Percentiles rank a stretch among this genome's conserved stretches.
phyloP scores from a whole-genome alignment of 2,797 vertebrate genomes.

The Rachycentron canadum region DNA sequence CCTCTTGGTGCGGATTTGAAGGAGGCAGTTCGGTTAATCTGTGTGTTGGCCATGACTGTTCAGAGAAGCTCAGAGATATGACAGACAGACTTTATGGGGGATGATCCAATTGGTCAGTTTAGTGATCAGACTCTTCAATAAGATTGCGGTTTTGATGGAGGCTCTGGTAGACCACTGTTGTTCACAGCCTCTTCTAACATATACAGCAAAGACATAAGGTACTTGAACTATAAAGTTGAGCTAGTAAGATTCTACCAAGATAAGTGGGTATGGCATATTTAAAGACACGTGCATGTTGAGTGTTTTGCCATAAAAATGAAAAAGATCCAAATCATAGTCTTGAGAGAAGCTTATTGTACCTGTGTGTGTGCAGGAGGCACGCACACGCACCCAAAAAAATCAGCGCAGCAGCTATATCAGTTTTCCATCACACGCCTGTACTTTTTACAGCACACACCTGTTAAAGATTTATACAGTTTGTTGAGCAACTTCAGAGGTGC shows the following conservation, averaged over 20 bases:
- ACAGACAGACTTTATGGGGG: conserved; percentile 35
- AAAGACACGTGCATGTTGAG: background rate
- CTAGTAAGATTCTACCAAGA: background rate
- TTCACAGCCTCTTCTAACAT: background rate
- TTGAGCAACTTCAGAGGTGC: conserved; percentile 22
- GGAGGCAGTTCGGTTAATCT: conserved; percentile 51
- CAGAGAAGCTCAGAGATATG: conserved; percentile 43
- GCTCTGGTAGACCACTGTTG: background rate
- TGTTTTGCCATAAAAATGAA: background rate
- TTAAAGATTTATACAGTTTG: conserved; percentile 5
- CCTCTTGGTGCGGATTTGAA: conserved; percentile 60
- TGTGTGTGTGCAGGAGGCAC: background rate
- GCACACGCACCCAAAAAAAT: background rate
- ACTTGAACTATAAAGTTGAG: background rate
- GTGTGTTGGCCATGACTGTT: conserved; percentile 38
- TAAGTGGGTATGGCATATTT: background rate
- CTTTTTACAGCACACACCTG: background rate
- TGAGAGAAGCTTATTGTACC: background rate
- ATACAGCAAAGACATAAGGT: background rate
- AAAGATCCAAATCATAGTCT: background rate
- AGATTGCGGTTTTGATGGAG: background rate
- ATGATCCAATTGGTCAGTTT: conserved; percentile 33
- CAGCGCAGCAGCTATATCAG: conserved; percentile 12
- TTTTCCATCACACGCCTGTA: background rate
- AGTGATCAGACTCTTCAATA: conserved; percentile 26